Evolutionary conservation across 2,888 invertebrate genomes (phyloP).

Genomic region (Nymphalis urticae): DNA sequence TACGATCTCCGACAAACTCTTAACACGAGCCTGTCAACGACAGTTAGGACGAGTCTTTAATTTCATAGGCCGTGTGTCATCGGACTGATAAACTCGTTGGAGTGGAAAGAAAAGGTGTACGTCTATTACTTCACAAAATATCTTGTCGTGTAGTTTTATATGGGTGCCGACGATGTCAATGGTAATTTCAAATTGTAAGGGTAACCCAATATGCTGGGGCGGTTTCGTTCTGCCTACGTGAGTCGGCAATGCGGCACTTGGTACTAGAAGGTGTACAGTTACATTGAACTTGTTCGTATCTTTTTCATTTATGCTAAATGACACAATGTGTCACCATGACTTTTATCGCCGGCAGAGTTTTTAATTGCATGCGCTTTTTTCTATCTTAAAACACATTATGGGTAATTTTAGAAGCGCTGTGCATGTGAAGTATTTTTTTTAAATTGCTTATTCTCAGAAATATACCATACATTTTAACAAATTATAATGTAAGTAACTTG

Average conservation of each 20-base stretch:
- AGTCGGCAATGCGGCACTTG: slow-evolving; percentile 50
- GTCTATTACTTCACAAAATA: slow-evolving; percentile 70
- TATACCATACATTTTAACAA: too few relatives aligned
- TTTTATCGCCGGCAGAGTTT: slow-evolving; percentile 12
- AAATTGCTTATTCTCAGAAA: too few relatives aligned
- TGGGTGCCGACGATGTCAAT: slow-evolving; percentile 70
- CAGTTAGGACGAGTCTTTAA: slow-evolving; percentile 61
- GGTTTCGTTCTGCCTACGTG: slow-evolving; percentile 51
- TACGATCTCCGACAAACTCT: slow-evolving; percentile 47
- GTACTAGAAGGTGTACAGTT: slow-evolving; percentile 57
- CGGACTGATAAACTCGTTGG: slow-evolving; percentile 60
- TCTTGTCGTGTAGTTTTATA: slow-evolving; percentile 70
- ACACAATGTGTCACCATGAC: slow-evolving; percentile 32
- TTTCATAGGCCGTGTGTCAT: slow-evolving; percentile 63
- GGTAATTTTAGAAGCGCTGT: background rate
- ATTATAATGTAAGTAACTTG: too few relatives aligned
- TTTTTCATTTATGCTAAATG: slow-evolving; percentile 41
- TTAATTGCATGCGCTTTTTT: slow-evolving; percentile 4
- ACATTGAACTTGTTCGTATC: slow-evolving; percentile 46
- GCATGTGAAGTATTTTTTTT: too few relatives aligned
- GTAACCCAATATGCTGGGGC: slow-evolving; percentile 68
- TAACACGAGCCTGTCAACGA: slow-evolving; percentile 68
- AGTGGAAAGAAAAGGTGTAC: slow-evolving; percentile 65
- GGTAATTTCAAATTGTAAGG: slow-evolving; percentile 62
- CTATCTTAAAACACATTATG: background rate